Percentiles rank a stretch among this genome's conserved stretches.
These are phyloP conservation scores for Clarias laeviceps DNA, from an alignment of 2,797 vertebrate genomes.

Conservation along the genomic window DNA sequence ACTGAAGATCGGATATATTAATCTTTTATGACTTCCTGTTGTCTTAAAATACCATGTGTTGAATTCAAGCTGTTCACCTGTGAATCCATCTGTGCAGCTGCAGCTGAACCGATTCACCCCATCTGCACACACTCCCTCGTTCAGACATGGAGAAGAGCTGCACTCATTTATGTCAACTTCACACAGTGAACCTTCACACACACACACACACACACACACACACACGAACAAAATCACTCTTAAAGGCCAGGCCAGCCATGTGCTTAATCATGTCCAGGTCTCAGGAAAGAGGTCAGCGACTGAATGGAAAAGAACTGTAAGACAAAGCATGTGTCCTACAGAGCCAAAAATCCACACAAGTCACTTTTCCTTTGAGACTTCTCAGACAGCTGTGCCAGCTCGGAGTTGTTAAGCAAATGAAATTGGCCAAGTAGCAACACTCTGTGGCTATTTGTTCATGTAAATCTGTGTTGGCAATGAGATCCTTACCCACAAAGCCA, in stretches of 20 bases:
- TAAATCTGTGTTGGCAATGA: slow-evolving; percentile 37
- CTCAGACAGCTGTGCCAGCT: slow-evolving; percentile 22
- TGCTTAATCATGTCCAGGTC: slow-evolving; percentile 43
- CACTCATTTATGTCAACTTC: slow-evolving; percentile 93
- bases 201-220: slow-evolving; percentile 71
- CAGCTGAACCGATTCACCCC: slow-evolving; percentile 83
- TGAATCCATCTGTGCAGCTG: slow-evolving; percentile 83
- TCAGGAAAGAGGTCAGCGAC: slow-evolving; percentile 43
- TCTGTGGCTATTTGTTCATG: slow-evolving; percentile 30
- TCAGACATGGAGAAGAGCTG: slow-evolving; percentile 86
- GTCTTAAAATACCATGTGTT: background rate
- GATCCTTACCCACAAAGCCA: slow-evolving; percentile 84
- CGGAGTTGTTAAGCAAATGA: slow-evolving; percentile 36
- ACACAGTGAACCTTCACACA: slow-evolving; percentile 80
- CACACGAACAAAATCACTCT: slow-evolving; percentile 29
- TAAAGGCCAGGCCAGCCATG: slow-evolving; percentile 26
- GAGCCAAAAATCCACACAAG: slow-evolving; percentile 42
- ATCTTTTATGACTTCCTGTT: background rate
- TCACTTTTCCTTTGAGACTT: slow-evolving; percentile 28
- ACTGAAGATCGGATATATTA: background rate
- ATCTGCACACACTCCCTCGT: slow-evolving; percentile 86
- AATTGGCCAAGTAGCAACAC: slow-evolving; percentile 17
- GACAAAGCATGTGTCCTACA: slow-evolving; percentile 44
- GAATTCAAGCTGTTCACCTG: slow-evolving; percentile 71
- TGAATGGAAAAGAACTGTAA: slow-evolving; percentile 56